Base-by-base conservation (phyloP, 2,797 vertebrate genomes). In the Anabacerthia variegaticeps region DNA sequence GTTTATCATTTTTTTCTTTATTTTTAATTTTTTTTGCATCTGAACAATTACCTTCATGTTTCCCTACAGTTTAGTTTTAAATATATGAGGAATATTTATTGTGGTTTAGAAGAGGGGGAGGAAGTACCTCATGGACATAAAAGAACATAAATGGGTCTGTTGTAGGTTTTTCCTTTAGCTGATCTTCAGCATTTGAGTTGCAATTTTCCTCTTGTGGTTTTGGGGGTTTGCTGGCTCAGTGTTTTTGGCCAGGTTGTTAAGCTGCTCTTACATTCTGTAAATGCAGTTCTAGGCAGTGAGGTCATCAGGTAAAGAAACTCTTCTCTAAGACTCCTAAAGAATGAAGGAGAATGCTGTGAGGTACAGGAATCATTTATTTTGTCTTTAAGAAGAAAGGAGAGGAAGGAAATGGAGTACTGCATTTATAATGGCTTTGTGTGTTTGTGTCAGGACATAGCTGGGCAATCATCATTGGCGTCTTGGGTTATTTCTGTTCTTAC, bases 391-490 rank as follows among this genome's bases (percentile, higher is more conserved):
- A 68, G 16, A 7, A 41, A 58, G 34, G 11, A 8, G 9, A 3
- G 16, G 7, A 17, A 3, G 4, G 5, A 56, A 7, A 9, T 34
- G 21, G 48, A 37, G 7, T 28, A 26, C 34, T n/a, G 54, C n/a
- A 22, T 30, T 28, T 4, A 0, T 27, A 39, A 30, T 6, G 16
- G 14, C 51, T 52, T 52, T 52, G 46, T 2, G 2, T 51, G 2
- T 44, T 10, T 14, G 12, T 32, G 19, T 63, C 41, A 41, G 36
- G 22, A 63, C 12, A 1, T 37, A 20, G 1, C 26, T 21, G 34
- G 30, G 54, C 49, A 48, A 13, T 65, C 49, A 32, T 41, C 23
- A 49, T 22, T 71, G 34, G 9, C 34, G 17, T 36, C 24, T 39
- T 52, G 41, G 23, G 11, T 54, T 67, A 37, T 44, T 80, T 69